These are phyloP conservation scores for Ceyx margarethae DNA, from an alignment of 2,113 vertebrate genomes.

Conservation along the genomic window DNA sequence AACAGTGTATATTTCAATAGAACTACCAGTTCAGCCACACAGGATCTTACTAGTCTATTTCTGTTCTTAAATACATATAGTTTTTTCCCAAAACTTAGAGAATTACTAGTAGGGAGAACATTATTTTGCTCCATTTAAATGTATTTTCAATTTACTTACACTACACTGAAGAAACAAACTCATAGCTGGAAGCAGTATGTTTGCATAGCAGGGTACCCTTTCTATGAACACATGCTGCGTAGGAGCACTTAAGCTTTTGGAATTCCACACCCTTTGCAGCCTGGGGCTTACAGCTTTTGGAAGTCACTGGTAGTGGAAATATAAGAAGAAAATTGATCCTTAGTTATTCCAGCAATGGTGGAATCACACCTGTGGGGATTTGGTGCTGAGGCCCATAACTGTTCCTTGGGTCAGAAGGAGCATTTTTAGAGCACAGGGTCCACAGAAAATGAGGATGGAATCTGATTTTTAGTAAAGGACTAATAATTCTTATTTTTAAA, in stretches of 20 bases:
- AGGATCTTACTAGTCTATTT: not conserved
- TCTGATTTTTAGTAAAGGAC: not conserved
- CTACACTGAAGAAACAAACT: not conserved
- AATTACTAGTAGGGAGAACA: not conserved
- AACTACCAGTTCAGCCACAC: not conserved
- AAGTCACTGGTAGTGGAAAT: not conserved
- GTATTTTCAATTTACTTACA: not conserved
- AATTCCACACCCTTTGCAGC: not conserved
- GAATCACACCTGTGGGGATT: not conserved
- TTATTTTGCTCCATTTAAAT: not conserved
- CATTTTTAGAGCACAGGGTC: not conserved
- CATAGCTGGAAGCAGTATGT: not conserved
- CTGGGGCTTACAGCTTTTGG: not conserved
- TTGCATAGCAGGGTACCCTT: not conserved
- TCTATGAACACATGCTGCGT: not conserved
- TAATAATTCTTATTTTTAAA: not conserved
- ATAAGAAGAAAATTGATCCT: not conserved
- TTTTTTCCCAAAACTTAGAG: not conserved
- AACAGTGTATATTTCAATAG: not conserved
- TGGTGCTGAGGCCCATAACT: not conserved
- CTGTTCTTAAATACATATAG: not conserved
- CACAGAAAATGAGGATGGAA: not conserved
- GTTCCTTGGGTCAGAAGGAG: not conserved
- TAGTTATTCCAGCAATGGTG: not conserved
- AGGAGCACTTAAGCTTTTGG: not conserved